Base-by-base conservation (phyloP, 2,113 vertebrate species). In the Oceanites oceanicus region DNA sequence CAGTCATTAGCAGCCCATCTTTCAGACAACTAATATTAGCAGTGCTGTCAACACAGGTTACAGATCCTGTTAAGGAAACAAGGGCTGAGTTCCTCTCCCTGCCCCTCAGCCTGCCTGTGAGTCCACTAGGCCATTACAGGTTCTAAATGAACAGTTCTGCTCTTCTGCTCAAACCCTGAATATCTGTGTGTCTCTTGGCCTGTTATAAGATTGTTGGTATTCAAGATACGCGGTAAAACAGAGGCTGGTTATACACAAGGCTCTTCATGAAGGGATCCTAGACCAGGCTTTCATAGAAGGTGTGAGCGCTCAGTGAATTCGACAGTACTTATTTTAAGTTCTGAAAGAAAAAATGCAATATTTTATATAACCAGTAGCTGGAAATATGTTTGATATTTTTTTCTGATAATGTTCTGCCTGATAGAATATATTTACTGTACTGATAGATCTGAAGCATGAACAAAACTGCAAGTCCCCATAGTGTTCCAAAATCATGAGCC, bases 31-130 rank as follows among this genome's bases (percentile, higher is more conserved):
- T 92, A 61, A 70, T 70, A 86, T 71, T 76, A 94, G 68, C 68
- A 90, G 47, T 71, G 25, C 90, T 96, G 62, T 77, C 95, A 97
- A 86, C 72, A 66, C 29, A 66, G 42, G 63, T 90, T 94, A 92
- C 45, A 93, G 66, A 92, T 79, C 45, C 45, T 87, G 62, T 40
- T 85, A 36, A 67, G 40, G 50, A 91, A 96, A 94, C n/a, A 82
- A 93, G 65, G 86, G 29, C 55, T 89, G 85, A 90, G 79, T 89
- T 94, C 45, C 29, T 78, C 61, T 97, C n/a, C 23, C 68, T 78
- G 45, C 19, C 34, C 23, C 34, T 89, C 5, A 2, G n/a, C 38
- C 89, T 73, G 61, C 27, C 36, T 0, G 1, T 78, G 73, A 97
- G 52, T 59, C 75, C 50, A 95, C 44, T 26, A 63, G 88, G 85